Base-by-base conservation (phyloP, 2,113 vertebrate genomes). In the Charadrius vociferus region DNA sequence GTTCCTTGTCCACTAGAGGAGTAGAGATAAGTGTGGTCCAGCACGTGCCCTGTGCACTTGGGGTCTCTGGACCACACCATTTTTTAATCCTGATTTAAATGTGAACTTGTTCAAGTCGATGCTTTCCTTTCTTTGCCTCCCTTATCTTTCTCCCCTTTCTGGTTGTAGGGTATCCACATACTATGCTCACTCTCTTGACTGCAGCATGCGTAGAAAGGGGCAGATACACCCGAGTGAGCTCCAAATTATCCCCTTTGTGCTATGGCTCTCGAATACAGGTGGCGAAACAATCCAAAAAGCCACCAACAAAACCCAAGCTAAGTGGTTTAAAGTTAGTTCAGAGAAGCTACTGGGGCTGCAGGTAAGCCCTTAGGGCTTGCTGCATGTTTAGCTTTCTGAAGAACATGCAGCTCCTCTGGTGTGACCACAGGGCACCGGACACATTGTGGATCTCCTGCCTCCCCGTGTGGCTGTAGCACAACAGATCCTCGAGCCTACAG, bases 1-100 rank as follows among this genome's bases (percentile, higher is more conserved):
- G 34, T 52, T 59, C 47, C 9, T 52, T 84, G 27, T 10, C 56
- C 20, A 0, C 20, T 34, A 36, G 50, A 43, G 29, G 7, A 82
- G 58, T 7, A 62, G 63, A 43, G 45, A 0, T n/a, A 50, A 82
- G 4, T 2, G 27, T 0, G 0, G 70, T 45, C 36, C 68, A 79
- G 67, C 12, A 41, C 8, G 12, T 15, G 37, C 16, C 72, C 73
- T 39, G 3, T 47, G 70, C 24, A n/a, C 37, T n/a, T 0, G 2
- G 4, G 27, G 36, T 39, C 78, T 59, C 58, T 41, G 62, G 27
- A 45, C 34, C n/a, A n/a, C n/a, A 12, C 4, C 3, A 9, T 4
- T 37, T 70, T 84, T 85, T 86, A 6, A 24, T 19, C 37, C 22
- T 7, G 29, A 66, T 58, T 72, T 73, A 32, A 88, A 79, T 18